Conservation (phyloP, 2,113 vertebrate species). For the Crotophaga sulcirostris region DNA sequence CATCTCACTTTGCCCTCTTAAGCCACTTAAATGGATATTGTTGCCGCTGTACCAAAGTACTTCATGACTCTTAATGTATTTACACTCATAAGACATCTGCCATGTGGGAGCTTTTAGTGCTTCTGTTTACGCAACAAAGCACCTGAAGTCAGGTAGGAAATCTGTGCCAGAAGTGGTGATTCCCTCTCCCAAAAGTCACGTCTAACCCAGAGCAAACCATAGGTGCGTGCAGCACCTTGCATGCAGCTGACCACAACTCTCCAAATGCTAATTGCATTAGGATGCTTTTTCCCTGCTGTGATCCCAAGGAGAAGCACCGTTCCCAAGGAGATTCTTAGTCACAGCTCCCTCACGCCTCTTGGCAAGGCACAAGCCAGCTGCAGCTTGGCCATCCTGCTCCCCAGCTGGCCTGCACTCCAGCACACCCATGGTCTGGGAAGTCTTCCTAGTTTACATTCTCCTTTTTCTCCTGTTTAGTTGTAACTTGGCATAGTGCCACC, state of each 20-base stretch:
- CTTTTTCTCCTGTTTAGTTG: not conserved
- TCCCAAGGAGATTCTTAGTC: not conserved
- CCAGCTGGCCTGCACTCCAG: not conserved
- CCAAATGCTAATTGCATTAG: not conserved
- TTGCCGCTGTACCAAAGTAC: not conserved
- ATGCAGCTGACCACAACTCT: not conserved
- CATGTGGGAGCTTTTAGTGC: not conserved
- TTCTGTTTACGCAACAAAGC: not conserved
- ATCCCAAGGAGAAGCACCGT: not conserved
- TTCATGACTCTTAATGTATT: not conserved
- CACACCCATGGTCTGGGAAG: not conserved
- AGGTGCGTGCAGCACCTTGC: not conserved
- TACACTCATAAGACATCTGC: not conserved
- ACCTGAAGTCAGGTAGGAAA: not conserved
- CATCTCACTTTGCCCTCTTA: not conserved
- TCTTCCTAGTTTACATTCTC: not conserved
- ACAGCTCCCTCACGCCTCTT: fast-evolving
- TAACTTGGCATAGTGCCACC: not conserved
- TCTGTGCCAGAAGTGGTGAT: not conserved
- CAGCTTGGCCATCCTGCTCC: not conserved
- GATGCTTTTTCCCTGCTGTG: not conserved
- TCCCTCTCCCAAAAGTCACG: not conserved
- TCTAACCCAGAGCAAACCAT: not conserved
- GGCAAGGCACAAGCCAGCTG: not conserved
- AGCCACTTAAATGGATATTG: not conserved